Conservation (phyloP, 2,113 vertebrate species). For the Sinocyclocheilus maitianheensis region DNA sequence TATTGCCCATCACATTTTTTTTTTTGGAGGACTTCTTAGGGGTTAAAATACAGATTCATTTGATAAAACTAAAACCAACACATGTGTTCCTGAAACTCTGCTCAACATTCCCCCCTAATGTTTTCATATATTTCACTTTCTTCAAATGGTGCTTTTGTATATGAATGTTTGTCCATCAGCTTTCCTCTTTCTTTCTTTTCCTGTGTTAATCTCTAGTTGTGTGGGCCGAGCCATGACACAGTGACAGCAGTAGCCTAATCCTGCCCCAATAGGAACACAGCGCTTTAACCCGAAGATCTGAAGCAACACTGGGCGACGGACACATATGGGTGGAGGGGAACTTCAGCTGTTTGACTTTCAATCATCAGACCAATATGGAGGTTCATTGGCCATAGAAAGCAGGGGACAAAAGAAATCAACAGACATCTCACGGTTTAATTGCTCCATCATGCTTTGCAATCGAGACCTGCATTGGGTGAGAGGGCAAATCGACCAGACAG, state of each 20-base stretch:
- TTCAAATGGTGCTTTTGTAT: background rate
- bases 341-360: conserved; percentile 66
- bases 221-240: conserved; percentile 48
- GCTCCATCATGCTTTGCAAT: conserved; percentile 43
- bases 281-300: conserved; percentile 47
- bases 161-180: conserved; percentile 11
- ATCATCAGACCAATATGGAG: conserved; percentile 66
- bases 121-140: background rate
- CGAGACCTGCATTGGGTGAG: conserved; percentile 55
- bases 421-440: conserved; percentile 61
- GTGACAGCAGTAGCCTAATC: conserved; percentile 51
- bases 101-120: too few species aligned
- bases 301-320: conserved; percentile 39
- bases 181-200: background rate
- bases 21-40: background rate
- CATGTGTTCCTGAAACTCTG: too few species aligned
- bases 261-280: conserved; percentile 15
- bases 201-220: conserved; percentile 54
- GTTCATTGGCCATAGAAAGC: conserved; percentile 54
- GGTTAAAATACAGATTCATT: background rate
- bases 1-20: background rate
- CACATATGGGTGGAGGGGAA: conserved; percentile 38
- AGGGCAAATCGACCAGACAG: conserved; percentile 18
- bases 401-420: conserved; percentile 68
- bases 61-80: too few species aligned